Evolutionary conservation across 1,140 invertebrate genomes (phyloP).

Genomic region (Heliothis virescens): DNA sequence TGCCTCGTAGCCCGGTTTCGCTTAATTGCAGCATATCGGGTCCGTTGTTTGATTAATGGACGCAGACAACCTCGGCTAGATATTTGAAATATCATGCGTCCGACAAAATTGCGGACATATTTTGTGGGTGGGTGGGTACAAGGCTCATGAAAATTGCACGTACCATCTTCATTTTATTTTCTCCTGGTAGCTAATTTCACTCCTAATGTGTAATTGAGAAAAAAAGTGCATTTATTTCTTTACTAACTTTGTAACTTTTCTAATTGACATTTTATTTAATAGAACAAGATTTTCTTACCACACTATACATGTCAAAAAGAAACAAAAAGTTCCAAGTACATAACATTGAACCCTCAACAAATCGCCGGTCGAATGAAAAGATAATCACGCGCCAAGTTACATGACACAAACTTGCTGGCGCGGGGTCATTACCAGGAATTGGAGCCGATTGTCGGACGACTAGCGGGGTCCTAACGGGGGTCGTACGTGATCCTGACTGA

Average conservation of each 20-base stretch:
- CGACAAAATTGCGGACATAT: slow-evolving; percentile 5
- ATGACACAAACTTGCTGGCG: slow-evolving; percentile 23
- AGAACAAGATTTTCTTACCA: too few relatives aligned
- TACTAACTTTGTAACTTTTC: too few relatives aligned
- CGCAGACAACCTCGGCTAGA: slow-evolving; percentile 63
- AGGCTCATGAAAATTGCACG: background rate
- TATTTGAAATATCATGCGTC: slow-evolving; percentile 65
- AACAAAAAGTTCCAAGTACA: too few relatives aligned
- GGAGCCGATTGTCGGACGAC: slow-evolving; percentile 12
- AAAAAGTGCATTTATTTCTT: too few relatives aligned
- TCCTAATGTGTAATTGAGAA: too few relatives aligned
- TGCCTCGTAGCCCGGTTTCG: slow-evolving; percentile 28
- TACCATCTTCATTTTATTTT: background rate
- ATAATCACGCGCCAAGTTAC: slow-evolving; percentile 17
- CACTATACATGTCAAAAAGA: too few relatives aligned
- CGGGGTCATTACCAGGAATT: slow-evolving; percentile 23
- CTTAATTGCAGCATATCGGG: slow-evolving; percentile 71
- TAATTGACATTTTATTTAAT: too few relatives aligned
- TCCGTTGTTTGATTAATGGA: slow-evolving; percentile 70
- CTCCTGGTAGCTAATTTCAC: background rate
- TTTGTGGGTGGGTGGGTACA: background rate
- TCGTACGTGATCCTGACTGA: slow-evolving; percentile 19
- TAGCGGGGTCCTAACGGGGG: background rate
- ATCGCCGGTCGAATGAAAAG: slow-evolving; percentile 9
- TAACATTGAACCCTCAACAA: background rate